Base-by-base conservation (phyloP, 2,888 invertebrate species). In the Athripsodes cinereus region DNA sequence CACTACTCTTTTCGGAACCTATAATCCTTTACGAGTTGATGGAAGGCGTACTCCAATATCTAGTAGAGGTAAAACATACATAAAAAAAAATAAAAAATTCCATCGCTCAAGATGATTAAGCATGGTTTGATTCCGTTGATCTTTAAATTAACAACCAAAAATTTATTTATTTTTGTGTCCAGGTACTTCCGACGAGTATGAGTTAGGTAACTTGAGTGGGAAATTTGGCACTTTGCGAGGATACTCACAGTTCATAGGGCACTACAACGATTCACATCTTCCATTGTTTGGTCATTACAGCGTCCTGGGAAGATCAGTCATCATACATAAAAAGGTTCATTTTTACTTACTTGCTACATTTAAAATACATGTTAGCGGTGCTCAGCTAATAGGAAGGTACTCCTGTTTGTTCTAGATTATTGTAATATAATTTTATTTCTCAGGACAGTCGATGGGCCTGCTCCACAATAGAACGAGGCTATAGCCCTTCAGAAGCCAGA, bases 181-280 rank as follows among this genome's bases (percentile, higher is more conserved):
- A 70, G 93, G 93, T 16, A 90, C 91, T 0, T 83, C 84, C 3
- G 95, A 95, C 73, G 88, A 92, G 69, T 94, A 92, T 69, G 87
- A 88, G 75, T 82, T 92, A 70, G 94, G 94, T 0, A 90, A 92
- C 69, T 74, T 94, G 22, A 91, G 92, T 66, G 86, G 86, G 1
- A 96, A 96, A 74, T 92, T 90, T 70, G 95, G 94, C 0, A 77
- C 82, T 3, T 74, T 95, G 18, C 84, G 86, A 20, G 84, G 83
- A 20, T 71, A 83, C 10, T 83, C 81, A 0, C 77, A 79, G 50
- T 82, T 81, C 62, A 76, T 73, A 62, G 75, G 79, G 1, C 69
- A 72, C 52, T 89, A 85, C 70, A 92, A 92, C 67, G 95, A 96
- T 67, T 88, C 90, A 0, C 85, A 87, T 69, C 70, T 95, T 35